These are phyloP conservation scores for Zaprionus lineosus DNA, from an alignment of 2,888 invertebrate genomes.

Conservation along the genomic window DNA sequence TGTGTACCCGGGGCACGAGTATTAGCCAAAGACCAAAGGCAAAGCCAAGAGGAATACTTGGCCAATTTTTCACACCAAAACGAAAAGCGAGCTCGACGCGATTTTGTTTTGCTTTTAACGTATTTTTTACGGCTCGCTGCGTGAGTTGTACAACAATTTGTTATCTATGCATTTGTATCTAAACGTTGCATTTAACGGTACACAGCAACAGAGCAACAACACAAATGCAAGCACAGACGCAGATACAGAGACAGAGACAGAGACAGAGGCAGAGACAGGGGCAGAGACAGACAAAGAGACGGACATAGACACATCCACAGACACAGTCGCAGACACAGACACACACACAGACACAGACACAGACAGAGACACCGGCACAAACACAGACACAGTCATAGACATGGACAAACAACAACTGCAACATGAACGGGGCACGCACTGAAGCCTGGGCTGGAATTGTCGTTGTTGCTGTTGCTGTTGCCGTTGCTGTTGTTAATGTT, in stretches of 20 bases:
- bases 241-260: conserved; percentile 11
- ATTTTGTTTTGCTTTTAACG: conserved; percentile 28
- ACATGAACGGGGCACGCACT: conserved; percentile 58
- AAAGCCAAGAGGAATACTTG: conserved; percentile 43
- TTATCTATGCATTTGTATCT: conserved; percentile 74
- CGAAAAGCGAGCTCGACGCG: conserved; percentile 37
- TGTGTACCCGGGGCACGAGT: background rate
- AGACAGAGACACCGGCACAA: conserved; percentile 12
- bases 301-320: conserved; percentile 24
- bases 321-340: conserved; percentile 16
- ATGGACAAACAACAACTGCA: conserved; percentile 32
- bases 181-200: conserved; percentile 77
- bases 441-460: conserved; percentile 8
- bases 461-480: conserved; percentile 11
- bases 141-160: conserved; percentile 68
- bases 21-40: conserved; percentile 23
- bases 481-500: conserved; percentile 12
- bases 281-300: too few species aligned
- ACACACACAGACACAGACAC: conserved; percentile 16
- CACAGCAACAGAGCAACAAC: conserved; percentile 30
- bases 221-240: conserved; percentile 15
- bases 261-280: conserved; percentile 14
- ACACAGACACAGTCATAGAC: conserved; percentile 15
- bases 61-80: conserved; percentile 62
- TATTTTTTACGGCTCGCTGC: conserved; percentile 35